These are phyloP conservation scores for Tychaedon coryphoeus DNA, from an alignment of 2,113 vertebrate species.

Conservation along the genomic window DNA sequence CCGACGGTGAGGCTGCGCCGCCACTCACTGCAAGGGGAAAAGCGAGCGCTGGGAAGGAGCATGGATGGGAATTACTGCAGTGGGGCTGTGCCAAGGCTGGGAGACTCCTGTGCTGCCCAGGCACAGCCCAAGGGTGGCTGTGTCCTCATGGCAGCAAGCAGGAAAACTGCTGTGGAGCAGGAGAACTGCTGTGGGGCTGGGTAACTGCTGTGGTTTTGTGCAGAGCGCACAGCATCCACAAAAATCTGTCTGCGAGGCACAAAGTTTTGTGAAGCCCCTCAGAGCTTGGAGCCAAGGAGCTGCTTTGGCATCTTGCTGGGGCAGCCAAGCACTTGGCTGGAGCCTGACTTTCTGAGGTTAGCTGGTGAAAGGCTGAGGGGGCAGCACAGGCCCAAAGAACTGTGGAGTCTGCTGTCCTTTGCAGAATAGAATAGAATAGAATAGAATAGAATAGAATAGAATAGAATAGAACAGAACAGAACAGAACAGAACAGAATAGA, in stretches of 20 bases:
- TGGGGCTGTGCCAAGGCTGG: background rate
- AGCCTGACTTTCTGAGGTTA: background rate
- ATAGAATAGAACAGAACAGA: background rate
- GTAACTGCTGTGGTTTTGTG: background rate
- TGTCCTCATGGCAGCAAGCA: background rate
- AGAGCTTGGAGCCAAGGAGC: background rate
- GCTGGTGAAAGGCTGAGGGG: background rate
- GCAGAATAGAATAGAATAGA: background rate
- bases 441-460: background rate
- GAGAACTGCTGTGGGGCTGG: background rate
- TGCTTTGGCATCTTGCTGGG: background rate
- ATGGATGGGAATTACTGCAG: fast-evolving
- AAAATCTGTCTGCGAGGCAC: background rate
- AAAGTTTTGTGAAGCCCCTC: background rate
- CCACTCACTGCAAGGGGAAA: fast-evolving
- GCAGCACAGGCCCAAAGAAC: background rate
- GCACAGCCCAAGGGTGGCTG: background rate
- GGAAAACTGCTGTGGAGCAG: background rate
- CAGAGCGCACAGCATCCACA: background rate
- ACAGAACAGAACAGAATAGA: background rate
- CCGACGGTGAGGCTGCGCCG: fast-evolving
- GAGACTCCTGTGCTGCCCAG: background rate
- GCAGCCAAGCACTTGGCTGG: background rate
- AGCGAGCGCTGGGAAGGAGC: fast-evolving
- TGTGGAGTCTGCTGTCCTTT: background rate